phyloP scores from a whole-genome alignment of 2,888 invertebrate species.

The Pammene fasciana region DNA sequence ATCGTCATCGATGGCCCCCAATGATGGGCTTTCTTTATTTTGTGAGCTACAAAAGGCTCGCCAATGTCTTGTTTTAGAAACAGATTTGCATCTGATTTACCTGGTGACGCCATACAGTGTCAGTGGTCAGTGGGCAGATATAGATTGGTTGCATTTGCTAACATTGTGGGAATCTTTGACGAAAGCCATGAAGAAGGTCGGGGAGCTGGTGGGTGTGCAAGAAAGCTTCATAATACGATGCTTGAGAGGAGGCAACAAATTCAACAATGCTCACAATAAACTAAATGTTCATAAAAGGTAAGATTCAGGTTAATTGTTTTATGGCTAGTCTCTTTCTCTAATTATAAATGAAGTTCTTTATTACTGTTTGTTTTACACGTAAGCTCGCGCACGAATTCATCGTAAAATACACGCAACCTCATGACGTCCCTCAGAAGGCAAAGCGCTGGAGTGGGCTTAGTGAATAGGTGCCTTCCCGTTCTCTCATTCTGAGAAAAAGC shows the following conservation, averaged over 20 bases:
- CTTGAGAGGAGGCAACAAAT: conserved; percentile 86
- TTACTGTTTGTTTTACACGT: neutral
- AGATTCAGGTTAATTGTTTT: conserved; percentile 15
- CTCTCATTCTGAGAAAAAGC: too few relatives aligned
- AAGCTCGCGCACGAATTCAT: too few relatives aligned
- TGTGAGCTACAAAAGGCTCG: conserved; percentile 95
- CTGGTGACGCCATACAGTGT: conserved; percentile 97
- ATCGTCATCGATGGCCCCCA: conserved; percentile 96
- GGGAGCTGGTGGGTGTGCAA: conserved; percentile 93
- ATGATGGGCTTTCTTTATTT: conserved; percentile 94
- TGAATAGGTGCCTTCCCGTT: too few relatives aligned
- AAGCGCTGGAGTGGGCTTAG: too few relatives aligned
- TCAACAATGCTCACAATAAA: conserved; percentile 80
- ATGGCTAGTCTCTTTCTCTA: neutral
- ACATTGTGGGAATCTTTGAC: conserved; percentile 92
- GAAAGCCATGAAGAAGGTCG: conserved; percentile 92
- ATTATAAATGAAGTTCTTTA: neutral
- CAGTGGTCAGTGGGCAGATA: conserved; percentile 88
- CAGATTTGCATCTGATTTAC: conserved; percentile 97
- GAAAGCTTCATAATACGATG: conserved; percentile 93
- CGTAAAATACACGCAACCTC: too few relatives aligned
- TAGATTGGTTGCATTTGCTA: conserved; percentile 92
- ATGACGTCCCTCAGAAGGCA: too few relatives aligned
- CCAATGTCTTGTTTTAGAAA: conserved; percentile 95
- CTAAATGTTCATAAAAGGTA: conserved; percentile 87